These are phyloP conservation scores for Panthera leo DNA, from an alignment of 2,113 vertebrate species.

Conservation along the genomic window DNA sequence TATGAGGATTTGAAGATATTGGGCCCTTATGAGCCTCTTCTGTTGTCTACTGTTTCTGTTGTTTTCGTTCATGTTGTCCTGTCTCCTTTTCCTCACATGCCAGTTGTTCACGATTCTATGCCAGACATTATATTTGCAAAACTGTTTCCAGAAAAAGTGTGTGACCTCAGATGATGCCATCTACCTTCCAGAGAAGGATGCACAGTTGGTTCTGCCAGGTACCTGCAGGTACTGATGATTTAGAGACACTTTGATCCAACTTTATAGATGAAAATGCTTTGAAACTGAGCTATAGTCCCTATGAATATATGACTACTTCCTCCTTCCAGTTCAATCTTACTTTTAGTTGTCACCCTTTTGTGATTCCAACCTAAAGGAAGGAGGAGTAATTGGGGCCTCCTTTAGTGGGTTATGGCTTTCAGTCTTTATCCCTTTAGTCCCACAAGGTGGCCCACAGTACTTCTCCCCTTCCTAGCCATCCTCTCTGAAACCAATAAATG, in stretches of 20 bases:
- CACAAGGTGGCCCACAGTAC: neutral
- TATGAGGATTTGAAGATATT: neutral
- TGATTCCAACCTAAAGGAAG: neutral
- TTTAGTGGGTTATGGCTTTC: neutral
- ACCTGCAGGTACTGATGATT: neutral
- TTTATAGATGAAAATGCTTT: neutral
- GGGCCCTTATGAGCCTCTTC: neutral
- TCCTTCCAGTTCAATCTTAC: neutral
- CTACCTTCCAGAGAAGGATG: neutral
- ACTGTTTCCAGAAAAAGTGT: neutral
- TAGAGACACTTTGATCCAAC: neutral
- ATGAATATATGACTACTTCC: neutral
- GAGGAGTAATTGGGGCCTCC: neutral
- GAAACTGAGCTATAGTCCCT: neutral
- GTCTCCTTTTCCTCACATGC: neutral
- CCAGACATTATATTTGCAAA: neutral
- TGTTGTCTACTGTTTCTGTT: neutral
- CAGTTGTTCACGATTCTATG: neutral
- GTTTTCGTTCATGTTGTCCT: neutral
- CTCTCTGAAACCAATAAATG: neutral
- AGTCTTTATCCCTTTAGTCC: neutral
- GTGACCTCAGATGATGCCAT: neutral
- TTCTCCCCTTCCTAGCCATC: neutral
- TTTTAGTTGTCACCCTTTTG: neutral
- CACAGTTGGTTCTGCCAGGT: neutral